A percentile compares a stretch with the other conserved stretches of the same genome.
Conservation (phyloP, 2,797 vertebrate species). For the Halcyon smyrnensis region DNA sequence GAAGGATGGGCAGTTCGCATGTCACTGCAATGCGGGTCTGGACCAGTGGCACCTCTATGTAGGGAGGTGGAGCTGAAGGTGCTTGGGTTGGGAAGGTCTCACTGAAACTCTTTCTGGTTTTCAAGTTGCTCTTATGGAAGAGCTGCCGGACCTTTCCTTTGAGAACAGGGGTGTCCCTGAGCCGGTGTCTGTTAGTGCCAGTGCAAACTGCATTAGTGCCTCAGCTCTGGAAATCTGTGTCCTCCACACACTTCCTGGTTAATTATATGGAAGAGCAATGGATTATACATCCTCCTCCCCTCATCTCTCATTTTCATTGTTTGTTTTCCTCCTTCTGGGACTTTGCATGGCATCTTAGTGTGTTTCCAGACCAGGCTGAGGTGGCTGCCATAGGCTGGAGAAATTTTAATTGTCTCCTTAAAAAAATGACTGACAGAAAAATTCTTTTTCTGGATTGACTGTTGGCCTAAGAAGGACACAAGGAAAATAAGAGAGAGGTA, state of each 20-base stretch:
- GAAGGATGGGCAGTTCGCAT: background rate
- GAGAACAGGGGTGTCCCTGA: background rate
- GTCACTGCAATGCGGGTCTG: background rate
- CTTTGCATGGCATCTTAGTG: background rate
- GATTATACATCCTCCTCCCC: background rate
- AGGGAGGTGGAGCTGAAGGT: background rate
- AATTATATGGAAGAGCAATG: background rate
- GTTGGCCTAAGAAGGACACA: background rate
- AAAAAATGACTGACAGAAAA: background rate
- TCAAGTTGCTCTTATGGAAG: background rate
- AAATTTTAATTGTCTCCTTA: background rate
- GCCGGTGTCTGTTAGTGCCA: background rate
- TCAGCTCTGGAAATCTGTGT: conserved; percentile 14
- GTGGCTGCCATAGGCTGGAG: background rate
- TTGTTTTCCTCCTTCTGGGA: background rate
- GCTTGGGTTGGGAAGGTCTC: background rate
- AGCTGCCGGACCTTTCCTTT: background rate
- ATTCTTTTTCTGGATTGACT: background rate
- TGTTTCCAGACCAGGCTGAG: background rate
- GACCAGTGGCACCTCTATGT: background rate
- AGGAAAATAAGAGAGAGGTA: background rate
- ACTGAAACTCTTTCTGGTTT: background rate
- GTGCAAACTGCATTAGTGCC: background rate
- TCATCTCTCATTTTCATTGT: background rate
- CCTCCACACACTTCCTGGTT: background rate